Evolutionary conservation across 2,113 vertebrate species (phyloP), one percentile per base, ranked within the genome.

Genomic region (Melanotaenia duboulayi): DNA sequence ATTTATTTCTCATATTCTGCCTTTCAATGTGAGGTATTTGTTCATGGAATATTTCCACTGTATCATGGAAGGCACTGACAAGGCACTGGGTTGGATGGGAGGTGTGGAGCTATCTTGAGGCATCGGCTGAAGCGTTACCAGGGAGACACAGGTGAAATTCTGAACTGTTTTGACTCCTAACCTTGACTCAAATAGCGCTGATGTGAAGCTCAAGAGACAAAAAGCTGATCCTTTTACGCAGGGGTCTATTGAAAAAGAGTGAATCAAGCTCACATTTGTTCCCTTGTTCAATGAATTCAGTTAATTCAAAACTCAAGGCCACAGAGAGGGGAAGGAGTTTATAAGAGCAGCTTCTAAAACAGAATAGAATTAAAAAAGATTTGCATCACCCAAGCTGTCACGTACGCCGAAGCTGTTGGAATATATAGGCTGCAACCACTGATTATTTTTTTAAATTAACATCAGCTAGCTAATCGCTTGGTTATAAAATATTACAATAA

Each of bases 131-230:
- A 83, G 65, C 1, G 84, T 92, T 87, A 35, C 89, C 84, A 89
- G 51, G 64, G 85, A 75, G 84, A 93, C 87, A 44, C 59, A 82
- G 84, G 76, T 83, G 37, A 82, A 86, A 80, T 83, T 32, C 51
- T 69, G 65, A 87, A 87, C 68, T 55, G 63, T 74, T 70, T 67
- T 65, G 56, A 62, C 49, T 79, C 39, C 19, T 68, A 68, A 89
- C 87, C 89, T 91, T 54, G 61, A 54, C 59, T 83, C 51, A 20
- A 65, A 65, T 32, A 22, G 19, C 0, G 24, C 32, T 62, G 49
- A 63, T 54, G 64, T 78, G 72, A 70, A 28, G 49, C 70, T 81
- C 56, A 48, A 68, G 24, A 71, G 67, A 61, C 35, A 1, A 54
- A 77, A 73, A 58, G 32, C 10, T 10, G 48, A 50, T 58, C 22